Conservation (phyloP, 1,140 invertebrate genomes). For the Drosophila malerkotliana region DNA sequence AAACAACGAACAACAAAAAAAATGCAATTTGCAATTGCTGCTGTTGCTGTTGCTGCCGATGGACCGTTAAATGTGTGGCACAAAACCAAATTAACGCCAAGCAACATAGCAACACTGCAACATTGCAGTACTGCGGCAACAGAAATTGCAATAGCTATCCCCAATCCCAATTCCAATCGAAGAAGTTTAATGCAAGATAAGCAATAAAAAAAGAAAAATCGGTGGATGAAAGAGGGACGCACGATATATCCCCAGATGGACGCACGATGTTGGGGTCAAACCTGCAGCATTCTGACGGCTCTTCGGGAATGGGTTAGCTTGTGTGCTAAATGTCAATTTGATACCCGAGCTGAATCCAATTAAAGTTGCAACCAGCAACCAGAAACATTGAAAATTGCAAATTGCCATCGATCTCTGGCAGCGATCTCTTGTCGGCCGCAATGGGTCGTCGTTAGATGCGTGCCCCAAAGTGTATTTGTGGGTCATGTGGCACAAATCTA, state of each 20-base stretch:
- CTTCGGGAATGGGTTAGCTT: conserved; percentile 23
- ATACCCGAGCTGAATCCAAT: conserved; percentile 73
- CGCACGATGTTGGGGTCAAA: conserved; percentile 75
- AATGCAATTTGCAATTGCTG: conserved; percentile 77
- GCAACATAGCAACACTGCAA: conserved; percentile 17
- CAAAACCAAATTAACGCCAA: conserved; percentile 78
- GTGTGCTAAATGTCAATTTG: conserved; percentile 82
- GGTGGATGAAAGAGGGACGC: conserved; percentile 7
- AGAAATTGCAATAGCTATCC: conserved; percentile 30
- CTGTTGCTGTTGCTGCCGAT: conserved; percentile 8
- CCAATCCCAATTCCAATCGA: conserved; percentile 38
- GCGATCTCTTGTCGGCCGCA: conserved; percentile 26
- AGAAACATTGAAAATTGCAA: conserved; percentile 58
- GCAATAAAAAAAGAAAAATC: conserved; percentile 42
- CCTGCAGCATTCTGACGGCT: conserved; percentile 29
- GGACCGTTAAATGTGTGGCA: conserved; percentile 72
- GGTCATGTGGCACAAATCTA: conserved; percentile 75
- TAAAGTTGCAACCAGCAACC: conserved; percentile 56
- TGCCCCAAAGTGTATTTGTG: conserved; percentile 77
- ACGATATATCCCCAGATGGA: conserved; percentile 27
- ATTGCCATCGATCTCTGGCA: conserved; percentile 61
- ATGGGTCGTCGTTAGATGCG: conserved; percentile 67
- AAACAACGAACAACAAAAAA: conserved; percentile 20
- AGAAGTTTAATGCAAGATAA: conserved; percentile 76
- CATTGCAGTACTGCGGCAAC: conserved; percentile 8